Conservation (phyloP, 2,113 vertebrate species). For the Leptocoma aspasia region DNA sequence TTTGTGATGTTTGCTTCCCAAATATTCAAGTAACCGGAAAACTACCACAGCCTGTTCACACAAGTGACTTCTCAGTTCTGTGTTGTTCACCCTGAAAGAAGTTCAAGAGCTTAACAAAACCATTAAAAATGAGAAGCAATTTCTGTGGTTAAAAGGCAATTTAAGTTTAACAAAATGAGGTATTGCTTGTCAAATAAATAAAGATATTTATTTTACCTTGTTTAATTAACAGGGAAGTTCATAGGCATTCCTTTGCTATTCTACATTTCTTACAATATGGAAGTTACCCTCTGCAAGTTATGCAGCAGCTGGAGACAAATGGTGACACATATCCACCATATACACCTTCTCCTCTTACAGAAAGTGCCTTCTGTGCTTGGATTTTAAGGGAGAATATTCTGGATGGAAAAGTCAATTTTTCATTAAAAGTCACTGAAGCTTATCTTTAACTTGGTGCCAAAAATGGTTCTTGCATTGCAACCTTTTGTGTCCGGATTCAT, state of each 20-base stretch:
- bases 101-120: background rate
- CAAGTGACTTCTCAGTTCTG: background rate
- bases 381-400: background rate
- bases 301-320: background rate
- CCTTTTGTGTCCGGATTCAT: conserved; percentile 9
- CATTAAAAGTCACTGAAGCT: conserved; percentile 33
- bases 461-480: background rate
- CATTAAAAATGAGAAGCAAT: background rate
- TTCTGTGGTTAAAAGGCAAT: background rate
- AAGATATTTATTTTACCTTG: background rate
- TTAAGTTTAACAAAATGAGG: background rate
- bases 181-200: background rate
- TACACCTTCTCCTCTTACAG: background rate
- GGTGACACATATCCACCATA: background rate
- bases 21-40: background rate
- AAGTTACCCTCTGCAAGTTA: background rate
- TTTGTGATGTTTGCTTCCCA: background rate
- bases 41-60: background rate
- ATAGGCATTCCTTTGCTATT: background rate
- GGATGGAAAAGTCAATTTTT: conserved; percentile 1
- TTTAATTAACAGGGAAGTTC: background rate
- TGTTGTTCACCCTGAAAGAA: background rate
- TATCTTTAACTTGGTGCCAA: conserved; percentile 7
- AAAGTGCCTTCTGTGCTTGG: background rate
- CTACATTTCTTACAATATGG: background rate